These are phyloP conservation scores for Drosophila navojoa DNA, from an alignment of 1,140 invertebrate genomes.

Conservation along the genomic window DNA sequence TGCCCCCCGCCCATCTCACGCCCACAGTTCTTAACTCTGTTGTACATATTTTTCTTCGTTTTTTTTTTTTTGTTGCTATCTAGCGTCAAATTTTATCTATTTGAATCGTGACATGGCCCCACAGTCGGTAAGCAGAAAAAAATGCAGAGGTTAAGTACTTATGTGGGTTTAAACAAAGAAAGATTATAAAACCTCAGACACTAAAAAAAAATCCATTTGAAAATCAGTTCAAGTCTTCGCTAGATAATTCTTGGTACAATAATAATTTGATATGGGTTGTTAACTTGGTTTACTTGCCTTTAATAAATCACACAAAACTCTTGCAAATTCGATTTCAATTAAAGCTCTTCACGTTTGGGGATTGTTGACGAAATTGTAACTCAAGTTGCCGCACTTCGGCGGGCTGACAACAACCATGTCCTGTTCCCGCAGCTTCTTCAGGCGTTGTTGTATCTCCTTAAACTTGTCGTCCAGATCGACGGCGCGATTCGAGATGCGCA, in stretches of 20 bases:
- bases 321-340: no score
- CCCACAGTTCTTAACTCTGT: conserved; percentile 42
- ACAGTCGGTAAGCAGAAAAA: no score
- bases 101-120: conserved; percentile 66
- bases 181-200: neutral
- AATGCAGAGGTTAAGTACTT: neutral
- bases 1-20: neutral
- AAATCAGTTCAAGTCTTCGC: no score
- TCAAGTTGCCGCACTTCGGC: neutral
- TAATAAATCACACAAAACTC: neutral
- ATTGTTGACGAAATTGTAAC: neutral
- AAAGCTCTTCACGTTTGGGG: neutral
- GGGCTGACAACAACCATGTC: conserved; percentile 14
- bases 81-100: conserved; percentile 62
- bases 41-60: conserved; percentile 10
- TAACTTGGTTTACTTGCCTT: neutral
- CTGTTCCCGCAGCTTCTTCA: conserved; percentile 22
- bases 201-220: no score
- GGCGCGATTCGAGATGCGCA: conserved; percentile 40
- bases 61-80: conserved; percentile 27
- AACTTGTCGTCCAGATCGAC: conserved; percentile 5
- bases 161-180: neutral
- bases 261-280: no score
- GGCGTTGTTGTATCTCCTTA: conserved; percentile 12
- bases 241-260: no score